Evolutionary conservation across 2,888 invertebrate genomes (phyloP).

Genomic region (Coleophora deauratella): DNA sequence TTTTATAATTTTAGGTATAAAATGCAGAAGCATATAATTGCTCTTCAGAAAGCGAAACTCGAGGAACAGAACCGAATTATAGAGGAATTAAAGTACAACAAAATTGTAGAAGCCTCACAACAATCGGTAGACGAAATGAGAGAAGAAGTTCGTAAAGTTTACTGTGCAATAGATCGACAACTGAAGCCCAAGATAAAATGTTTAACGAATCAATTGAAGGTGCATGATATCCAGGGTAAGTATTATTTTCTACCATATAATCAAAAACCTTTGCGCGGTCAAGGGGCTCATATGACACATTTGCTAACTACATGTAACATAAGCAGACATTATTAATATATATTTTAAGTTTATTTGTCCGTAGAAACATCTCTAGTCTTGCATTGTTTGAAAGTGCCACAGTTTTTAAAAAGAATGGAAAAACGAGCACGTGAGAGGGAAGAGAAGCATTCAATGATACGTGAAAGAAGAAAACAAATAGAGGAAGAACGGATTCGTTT

Average conservation of each 20-base stretch:
- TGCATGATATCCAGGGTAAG: conserved; percentile 58
- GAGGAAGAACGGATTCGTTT: conserved; percentile 60
- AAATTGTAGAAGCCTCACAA: conserved; percentile 77
- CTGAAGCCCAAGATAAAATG: conserved; percentile 73
- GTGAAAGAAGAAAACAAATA: conserved; percentile 61
- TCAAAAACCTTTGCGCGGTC: not conserved
- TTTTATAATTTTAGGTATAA: conserved; percentile 64
- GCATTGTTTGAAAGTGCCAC: conserved; percentile 76
- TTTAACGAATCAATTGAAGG: conserved; percentile 59
- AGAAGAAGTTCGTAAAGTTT: conserved; percentile 72
- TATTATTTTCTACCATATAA: too few species aligned
- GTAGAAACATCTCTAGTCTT: conserved; percentile 55
- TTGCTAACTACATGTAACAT: too few species aligned
- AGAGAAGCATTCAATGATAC: conserved; percentile 64
- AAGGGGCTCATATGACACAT: too few species aligned
- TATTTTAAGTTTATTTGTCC: too few species aligned
- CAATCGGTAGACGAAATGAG: conserved; percentile 73
- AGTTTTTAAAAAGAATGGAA: conserved; percentile 82
- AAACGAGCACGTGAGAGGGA: conserved; percentile 79
- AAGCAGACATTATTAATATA: too few species aligned
- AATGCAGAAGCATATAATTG: conserved; percentile 82
- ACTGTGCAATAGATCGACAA: conserved; percentile 70
- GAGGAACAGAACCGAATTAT: conserved; percentile 83
- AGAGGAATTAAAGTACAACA: conserved; percentile 80
- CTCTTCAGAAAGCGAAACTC: conserved; percentile 80